These are phyloP conservation scores for Dufourea novaeangliae DNA, from an alignment of 1,140 invertebrate species.

Conservation along the genomic window DNA sequence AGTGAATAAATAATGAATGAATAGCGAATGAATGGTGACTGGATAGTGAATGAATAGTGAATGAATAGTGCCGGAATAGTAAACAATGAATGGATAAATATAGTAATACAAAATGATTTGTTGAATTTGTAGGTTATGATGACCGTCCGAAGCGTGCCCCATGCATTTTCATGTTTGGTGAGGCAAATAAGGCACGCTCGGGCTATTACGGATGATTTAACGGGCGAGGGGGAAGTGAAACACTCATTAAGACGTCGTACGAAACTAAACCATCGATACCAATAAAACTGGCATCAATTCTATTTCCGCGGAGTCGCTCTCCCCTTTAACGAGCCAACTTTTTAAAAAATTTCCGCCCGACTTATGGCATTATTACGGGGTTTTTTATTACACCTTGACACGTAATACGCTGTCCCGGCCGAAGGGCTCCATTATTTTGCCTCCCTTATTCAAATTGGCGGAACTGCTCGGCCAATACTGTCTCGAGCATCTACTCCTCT, in stretches of 20 bases:
- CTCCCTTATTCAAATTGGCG: not conserved
- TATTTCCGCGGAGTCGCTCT: not conserved
- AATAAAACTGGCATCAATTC: constrained; percentile 10
- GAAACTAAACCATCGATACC: constrained; percentile 6
- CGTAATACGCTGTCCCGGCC: not conserved
- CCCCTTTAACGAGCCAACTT: not conserved
- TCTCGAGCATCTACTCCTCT: not conserved
- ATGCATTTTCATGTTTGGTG: not conserved
- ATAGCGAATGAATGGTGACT: too few species aligned
- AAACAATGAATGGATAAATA: too few species aligned
- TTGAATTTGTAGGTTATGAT: too few species aligned
- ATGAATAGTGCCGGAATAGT: too few species aligned
- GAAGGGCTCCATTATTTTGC: not conserved
- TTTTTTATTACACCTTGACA: constrained; percentile 10
- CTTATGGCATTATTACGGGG: not conserved
- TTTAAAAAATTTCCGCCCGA: not conserved
- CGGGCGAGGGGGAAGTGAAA: not conserved
- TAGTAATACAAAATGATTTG: too few species aligned
- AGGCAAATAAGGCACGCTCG: not conserved
- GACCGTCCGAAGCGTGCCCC: too few species aligned
- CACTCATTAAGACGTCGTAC: not conserved
- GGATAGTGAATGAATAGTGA: too few species aligned
- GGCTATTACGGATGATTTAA: constrained; percentile 22
- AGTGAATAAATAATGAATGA: too few species aligned
- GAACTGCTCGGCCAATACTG: not conserved